phyloP scores from a whole-genome alignment of 2,113 vertebrate species.

The Pteropus alecto region DNA sequence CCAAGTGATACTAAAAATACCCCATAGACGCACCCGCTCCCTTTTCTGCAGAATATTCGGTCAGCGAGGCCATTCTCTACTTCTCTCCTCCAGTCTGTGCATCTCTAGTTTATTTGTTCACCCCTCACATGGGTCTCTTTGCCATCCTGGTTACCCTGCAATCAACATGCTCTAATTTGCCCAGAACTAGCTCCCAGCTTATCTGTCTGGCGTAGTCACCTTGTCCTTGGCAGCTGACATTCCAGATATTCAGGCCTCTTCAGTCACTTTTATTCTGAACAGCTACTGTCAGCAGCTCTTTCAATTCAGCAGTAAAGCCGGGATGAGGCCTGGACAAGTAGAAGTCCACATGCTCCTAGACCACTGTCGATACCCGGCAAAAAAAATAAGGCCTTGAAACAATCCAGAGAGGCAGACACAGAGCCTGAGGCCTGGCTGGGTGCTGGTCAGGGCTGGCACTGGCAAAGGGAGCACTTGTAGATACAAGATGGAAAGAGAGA shows the following conservation, averaged over 20 bases:
- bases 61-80: rapidly evolving
- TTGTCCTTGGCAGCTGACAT: neutral
- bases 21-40: neutral
- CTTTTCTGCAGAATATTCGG: neutral
- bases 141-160: neutral
- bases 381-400: neutral
- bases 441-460: neutral
- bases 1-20: neutral
- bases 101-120: neutral
- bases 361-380: neutral
- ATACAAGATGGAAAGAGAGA: neutral
- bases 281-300: neutral
- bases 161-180: neutral
- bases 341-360: neutral
- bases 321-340: neutral
- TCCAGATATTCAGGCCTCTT: neutral
- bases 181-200: neutral
- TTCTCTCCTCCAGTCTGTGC: neutral
- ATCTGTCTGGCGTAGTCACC: neutral
- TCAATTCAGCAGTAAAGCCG: neutral
- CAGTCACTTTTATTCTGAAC: neutral
- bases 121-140: neutral
- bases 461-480: neutral
- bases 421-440: neutral
- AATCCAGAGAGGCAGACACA: neutral